Evolutionary conservation across 2,113 vertebrate genomes (phyloP).

Genomic region (Lipophrys pholis): DNA sequence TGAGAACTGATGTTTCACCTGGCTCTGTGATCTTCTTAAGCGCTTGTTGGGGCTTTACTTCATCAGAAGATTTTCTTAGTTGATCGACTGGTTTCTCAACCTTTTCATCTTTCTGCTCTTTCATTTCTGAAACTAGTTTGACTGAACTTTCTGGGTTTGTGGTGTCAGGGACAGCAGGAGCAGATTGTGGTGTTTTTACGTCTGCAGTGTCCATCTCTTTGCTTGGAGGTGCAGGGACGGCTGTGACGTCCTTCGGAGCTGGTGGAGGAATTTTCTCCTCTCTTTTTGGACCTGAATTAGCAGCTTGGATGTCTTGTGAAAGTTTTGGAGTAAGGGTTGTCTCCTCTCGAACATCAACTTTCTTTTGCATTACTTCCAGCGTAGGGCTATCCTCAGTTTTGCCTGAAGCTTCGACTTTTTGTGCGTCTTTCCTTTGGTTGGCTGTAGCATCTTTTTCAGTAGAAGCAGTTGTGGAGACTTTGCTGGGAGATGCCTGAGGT

Average conservation of each 20-base stretch:
- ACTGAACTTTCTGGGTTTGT: conserved; percentile 9
- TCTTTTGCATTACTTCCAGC: conserved; percentile 11
- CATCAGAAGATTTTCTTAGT: conserved; percentile 21
- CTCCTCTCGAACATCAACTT: conserved; percentile 18
- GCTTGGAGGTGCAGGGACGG: not conserved
- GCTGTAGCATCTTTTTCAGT: conserved; percentile 17
- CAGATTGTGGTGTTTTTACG: conserved; percentile 16
- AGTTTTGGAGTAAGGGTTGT: not conserved
- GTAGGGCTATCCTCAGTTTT: conserved; percentile 29
- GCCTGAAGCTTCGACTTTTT: conserved; percentile 29
- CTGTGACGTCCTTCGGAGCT: conserved; percentile 18
- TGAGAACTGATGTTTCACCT: conserved; percentile 60
- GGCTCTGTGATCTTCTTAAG: conserved; percentile 59
- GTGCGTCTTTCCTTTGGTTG: conserved; percentile 43
- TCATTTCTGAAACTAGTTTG: conserved; percentile 33
- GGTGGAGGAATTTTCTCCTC: conserved; percentile 23
- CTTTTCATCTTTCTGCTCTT: conserved; percentile 21
- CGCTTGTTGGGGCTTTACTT: conserved; percentile 27
- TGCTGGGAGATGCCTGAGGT: conserved; percentile 75
- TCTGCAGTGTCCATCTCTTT: conserved; percentile 55
- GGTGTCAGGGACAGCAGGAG: conserved; percentile 11
- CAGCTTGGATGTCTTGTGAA: conserved; percentile 6
- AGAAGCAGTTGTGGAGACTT: conserved; percentile 48
- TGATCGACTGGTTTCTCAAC: conserved; percentile 40
- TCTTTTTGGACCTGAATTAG: conserved; percentile 29